Percentiles rank a stretch among this genome's conserved stretches.
phyloP scores from a whole-genome alignment of 2,113 vertebrate species.

The Salvelinus alpinus region DNA sequence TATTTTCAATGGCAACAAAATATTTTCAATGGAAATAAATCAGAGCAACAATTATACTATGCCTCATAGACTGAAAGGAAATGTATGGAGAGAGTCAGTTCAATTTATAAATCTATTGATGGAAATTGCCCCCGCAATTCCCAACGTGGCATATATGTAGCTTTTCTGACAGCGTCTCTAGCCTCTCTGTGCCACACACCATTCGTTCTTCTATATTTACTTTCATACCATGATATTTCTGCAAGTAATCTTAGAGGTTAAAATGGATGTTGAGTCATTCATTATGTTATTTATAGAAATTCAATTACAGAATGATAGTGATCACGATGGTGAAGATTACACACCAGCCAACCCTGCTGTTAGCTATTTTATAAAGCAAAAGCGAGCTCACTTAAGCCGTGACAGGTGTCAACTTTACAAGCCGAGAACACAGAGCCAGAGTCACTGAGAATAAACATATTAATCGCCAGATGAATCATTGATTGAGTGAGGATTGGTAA shows the following conservation, averaged over 20 bases:
- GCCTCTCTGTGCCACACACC: neutral
- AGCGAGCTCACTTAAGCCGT: neutral
- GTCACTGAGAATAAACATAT: neutral
- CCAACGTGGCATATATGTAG: too few species aligned
- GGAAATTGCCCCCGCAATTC: neutral
- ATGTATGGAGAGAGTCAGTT: neutral
- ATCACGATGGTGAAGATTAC: neutral
- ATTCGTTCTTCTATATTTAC: neutral
- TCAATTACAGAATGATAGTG: neutral
- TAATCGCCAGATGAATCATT: neutral
- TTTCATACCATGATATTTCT: neutral
- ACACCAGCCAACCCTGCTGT: neutral
- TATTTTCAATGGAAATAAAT: neutral
- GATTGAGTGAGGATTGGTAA: neutral
- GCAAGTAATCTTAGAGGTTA: neutral
- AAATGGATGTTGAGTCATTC: neutral
- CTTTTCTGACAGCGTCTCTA: too few species aligned
- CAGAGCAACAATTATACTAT: neutral
- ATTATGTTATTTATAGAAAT: neutral
- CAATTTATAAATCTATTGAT: neutral
- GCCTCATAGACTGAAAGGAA: neutral
- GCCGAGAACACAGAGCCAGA: neutral
- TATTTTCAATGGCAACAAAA: neutral
- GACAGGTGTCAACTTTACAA: neutral
- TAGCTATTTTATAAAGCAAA: neutral